Base-by-base conservation (phyloP, 2,888 invertebrate genomes). In the Drosophila aldrichi region DNA sequence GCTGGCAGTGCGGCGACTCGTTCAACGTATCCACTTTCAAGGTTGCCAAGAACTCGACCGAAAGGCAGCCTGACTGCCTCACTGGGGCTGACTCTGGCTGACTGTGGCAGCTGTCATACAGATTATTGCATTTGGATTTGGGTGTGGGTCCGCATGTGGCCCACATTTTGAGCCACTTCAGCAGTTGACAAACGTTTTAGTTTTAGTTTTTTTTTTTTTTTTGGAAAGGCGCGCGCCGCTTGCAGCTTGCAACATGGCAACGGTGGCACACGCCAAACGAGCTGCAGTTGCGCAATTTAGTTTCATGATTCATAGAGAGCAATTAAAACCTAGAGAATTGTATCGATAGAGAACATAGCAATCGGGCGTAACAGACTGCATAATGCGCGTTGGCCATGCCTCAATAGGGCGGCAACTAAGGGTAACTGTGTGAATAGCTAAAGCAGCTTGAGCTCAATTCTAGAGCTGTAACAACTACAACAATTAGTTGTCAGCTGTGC, bases 41-140 rank as follows among this genome's bases (percentile, higher is more conserved):
- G 86, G 86, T 86, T 90, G 88, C 71, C 66, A 79, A 85, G 88
- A 85, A 83, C 84, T 79, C 68, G 84, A 76, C 64, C 32, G 74
- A 67, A 77, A 66, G 69, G 78, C 62, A 16, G 52, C 8, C 49
- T 6, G 64, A 64, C 52, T 44, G 22, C 20, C 22, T 46, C 14
- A 44, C 44, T 43, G 16, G 12, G 41, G 18, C 20, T 20, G 63
- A 60, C 51, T 38, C 16, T n/a, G 44, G 44, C 44, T 10, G 68
- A 73, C 61, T 20, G 51, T 34, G 68, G 64, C 54, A 72, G 38
- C 55, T 71, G 59, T 52, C 55, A 59, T 60, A 66, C 48, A 63
- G 63, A 62, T 60, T 61, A 38, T 32, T 72, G 59, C 61, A 62
- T 70, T 77, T 54, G 25, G 54, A 40, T 54, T 18, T 85, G 82